phyloP scores from a whole-genome alignment of 2,888 invertebrate species.

The Drosophila ustulata region DNA sequence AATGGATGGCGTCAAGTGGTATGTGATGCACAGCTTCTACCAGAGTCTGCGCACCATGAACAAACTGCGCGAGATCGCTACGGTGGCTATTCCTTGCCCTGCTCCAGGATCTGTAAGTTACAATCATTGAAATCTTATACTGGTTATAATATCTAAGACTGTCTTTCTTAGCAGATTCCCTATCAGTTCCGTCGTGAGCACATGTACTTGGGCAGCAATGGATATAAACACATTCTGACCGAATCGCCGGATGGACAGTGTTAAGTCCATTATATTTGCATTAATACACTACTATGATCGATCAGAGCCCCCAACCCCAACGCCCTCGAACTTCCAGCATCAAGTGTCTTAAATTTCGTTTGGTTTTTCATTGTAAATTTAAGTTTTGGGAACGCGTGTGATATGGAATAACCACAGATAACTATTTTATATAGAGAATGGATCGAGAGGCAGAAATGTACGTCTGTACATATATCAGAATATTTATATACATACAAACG shows the following conservation, averaged over 20 bases:
- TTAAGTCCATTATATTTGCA: conserved; percentile 37
- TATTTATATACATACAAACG: not conserved
- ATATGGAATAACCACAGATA: conserved; percentile 63
- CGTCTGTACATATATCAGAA: not conserved
- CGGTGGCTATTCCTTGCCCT: conserved; percentile 85
- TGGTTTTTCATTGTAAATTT: conserved; percentile 7
- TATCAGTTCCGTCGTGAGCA: conserved; percentile 84
- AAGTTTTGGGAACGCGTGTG: conserved; percentile 63
- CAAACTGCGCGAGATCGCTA: conserved; percentile 84
- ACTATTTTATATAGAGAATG: conserved; percentile 67
- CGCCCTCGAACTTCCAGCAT: conserved; percentile 54
- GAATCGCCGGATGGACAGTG: conserved; percentile 83
- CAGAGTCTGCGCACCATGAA: conserved; percentile 83
- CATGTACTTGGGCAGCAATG: conserved; percentile 85
- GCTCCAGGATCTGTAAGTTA: conserved; percentile 83
- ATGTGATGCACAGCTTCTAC: conserved; percentile 83
- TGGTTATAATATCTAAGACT: conserved; percentile 22
- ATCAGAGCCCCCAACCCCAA: conserved; percentile 3
- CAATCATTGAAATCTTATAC: not conserved
- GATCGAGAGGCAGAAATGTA: conserved; percentile 27
- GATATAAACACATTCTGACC: conserved; percentile 84
- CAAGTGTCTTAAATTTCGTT: conserved; percentile 55
- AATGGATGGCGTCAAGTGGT: conserved; percentile 83
- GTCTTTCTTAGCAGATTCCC: conserved; percentile 75
- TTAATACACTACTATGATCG: conserved; percentile 8